Percentiles rank a stretch among this genome's conserved stretches.
Evolutionary conservation across 2,797 vertebrate species (phyloP).

Genomic region (Rhadinocentrus ornatus): DNA sequence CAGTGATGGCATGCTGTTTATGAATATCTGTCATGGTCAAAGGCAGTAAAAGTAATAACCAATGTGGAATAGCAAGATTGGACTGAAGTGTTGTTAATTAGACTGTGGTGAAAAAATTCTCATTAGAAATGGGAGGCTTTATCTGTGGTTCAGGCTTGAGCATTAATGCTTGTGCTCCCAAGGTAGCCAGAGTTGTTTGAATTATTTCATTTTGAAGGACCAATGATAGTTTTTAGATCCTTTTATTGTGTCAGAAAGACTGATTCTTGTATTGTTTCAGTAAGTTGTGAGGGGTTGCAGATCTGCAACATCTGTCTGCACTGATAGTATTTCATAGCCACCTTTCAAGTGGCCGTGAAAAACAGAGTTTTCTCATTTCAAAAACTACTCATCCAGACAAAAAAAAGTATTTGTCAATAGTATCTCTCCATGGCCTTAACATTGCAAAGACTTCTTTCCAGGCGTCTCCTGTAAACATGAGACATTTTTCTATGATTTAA

Average conservation of each 20-base stretch:
- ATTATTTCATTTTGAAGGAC: conserved; percentile 8
- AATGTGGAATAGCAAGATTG: background rate
- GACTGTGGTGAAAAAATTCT: conserved; percentile 2
- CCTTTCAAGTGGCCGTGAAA: background rate
- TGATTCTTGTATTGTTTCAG: background rate
- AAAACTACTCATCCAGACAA: too few relatives aligned
- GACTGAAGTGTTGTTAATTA: conserved; percentile 11
- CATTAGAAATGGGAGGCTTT: conserved; percentile 4
- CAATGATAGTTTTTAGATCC: background rate
- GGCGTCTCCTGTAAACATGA: background rate
- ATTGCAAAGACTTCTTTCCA: background rate
- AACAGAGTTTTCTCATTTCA: background rate
- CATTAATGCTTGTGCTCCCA: background rate
- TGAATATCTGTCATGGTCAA: background rate
- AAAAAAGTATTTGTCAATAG: background rate
- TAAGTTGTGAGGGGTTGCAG: background rate
- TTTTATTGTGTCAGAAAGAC: background rate
- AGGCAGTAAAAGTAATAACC: conserved; percentile 11
- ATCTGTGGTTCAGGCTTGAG: background rate
- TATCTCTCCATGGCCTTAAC: background rate
- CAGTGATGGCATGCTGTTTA: background rate
- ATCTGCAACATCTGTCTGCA: background rate
- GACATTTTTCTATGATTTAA: background rate
- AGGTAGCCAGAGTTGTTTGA: background rate
- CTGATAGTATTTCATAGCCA: background rate